A percentile compares a stretch with the other conserved stretches of the same genome.
phyloP scores from a whole-genome alignment of 2,888 invertebrate genomes.

The Odontothrips loti region DNA sequence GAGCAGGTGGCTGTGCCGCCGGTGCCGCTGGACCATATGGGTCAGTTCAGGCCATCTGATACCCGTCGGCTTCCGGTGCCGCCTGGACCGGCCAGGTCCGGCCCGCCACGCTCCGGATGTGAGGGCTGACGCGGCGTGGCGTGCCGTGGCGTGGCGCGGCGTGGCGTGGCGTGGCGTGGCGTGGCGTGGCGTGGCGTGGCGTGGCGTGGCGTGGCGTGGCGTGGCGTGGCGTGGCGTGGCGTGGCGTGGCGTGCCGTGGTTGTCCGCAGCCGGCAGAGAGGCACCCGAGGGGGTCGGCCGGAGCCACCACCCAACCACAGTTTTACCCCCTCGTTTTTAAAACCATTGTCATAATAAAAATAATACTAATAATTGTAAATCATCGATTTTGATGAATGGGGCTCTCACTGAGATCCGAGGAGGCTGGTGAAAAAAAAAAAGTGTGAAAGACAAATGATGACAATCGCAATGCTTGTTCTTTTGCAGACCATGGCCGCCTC shows the following conservation, averaged over 20 bases:
- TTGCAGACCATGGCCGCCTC: constrained; percentile 15
- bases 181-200: neutral
- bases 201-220: neutral
- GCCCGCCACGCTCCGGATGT: neutral
- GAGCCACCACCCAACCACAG: too few relatives aligned
- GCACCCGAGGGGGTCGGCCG: neutral
- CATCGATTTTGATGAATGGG: too few relatives aligned
- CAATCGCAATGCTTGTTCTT: neutral
- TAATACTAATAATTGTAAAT: too few relatives aligned
- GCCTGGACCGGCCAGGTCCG: neutral
- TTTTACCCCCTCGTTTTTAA: neutral
- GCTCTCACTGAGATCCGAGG: too few relatives aligned
- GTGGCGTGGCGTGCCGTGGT: neutral
- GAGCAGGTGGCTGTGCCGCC: too few relatives aligned
- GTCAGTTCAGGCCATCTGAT: constrained; percentile 15
- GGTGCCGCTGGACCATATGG: neutral
- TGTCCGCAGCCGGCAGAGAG: neutral
- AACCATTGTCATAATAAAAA: neutral
- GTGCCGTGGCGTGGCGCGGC: neutral
- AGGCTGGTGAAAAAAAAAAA: too few relatives aligned
- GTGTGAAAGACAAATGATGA: neutral
- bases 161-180: neutral
- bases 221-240: neutral
- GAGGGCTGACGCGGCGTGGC: neutral
- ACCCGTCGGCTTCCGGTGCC: neutral